phyloP scores from a whole-genome alignment of 2,888 invertebrate species.

The Pyrochroa serraticornis region DNA sequence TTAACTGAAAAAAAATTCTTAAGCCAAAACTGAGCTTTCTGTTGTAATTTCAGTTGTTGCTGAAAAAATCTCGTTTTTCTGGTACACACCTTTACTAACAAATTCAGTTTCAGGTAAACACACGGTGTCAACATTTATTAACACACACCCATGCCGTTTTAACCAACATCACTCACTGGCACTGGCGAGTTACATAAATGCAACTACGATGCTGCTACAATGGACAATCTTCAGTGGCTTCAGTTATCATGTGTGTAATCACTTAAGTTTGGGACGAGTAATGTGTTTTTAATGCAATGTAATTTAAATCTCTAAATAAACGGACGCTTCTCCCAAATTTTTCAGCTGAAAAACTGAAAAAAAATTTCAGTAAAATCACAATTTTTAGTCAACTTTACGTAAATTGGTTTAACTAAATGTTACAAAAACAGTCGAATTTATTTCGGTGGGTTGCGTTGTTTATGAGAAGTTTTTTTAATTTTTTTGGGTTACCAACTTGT shows the following conservation, averaged over 20 bases:
- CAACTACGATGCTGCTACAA: neutral
- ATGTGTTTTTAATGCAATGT: conserved; percentile 21
- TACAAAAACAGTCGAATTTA: too few species aligned
- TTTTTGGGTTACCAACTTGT: too few species aligned
- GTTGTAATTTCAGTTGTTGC: neutral
- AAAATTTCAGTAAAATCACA: neutral
- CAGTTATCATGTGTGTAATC: conserved; percentile 25
- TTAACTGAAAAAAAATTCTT: too few species aligned
- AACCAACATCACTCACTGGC: conserved; percentile 8
- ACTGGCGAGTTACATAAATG: neutral
- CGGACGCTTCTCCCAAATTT: neutral
- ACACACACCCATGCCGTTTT: neutral
- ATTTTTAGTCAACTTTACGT: too few species aligned
- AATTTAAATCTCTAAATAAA: conserved; percentile 7
- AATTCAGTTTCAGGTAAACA: conserved; percentile 2
- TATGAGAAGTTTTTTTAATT: too few species aligned
- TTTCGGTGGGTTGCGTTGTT: too few species aligned
- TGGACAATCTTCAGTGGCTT: conserved; percentile 10
- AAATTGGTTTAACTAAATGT: too few species aligned
- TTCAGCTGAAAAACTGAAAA: neutral
- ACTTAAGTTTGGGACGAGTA: conserved; percentile 21
- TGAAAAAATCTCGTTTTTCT: neutral
- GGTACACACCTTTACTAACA: conserved; percentile 6
- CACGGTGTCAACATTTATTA: neutral
- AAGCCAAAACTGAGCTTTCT: neutral